Evolutionary conservation across 2,113 vertebrate genomes (phyloP).

Genomic region (Paradoxurus hermaphroditus): DNA sequence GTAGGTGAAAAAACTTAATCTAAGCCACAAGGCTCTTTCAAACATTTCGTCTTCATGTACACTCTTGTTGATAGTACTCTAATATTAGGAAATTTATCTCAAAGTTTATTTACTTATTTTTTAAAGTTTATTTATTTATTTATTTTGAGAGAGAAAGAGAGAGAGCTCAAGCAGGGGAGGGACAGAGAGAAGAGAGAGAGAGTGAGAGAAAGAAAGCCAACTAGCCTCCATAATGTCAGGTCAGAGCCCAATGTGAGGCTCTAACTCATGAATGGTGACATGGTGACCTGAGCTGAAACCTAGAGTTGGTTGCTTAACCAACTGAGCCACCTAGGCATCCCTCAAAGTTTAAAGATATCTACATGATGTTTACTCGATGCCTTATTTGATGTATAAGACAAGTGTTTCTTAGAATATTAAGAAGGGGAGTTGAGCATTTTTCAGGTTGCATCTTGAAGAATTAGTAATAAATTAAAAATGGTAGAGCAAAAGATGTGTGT

Average conservation of each 20-base stretch:
- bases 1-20: not conserved
- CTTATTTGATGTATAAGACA: not conserved
- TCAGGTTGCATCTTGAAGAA: not conserved
- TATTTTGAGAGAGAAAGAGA: no score
- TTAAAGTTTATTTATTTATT: no score
- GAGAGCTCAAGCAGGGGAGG: no score
- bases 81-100: not conserved
- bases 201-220: no score
- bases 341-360: not conserved
- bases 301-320: no score
- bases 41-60: not conserved
- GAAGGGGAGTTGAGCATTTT: not conserved
- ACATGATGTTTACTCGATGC: not conserved
- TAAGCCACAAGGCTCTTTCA: not conserved
- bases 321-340: no score
- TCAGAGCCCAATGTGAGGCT: no score
- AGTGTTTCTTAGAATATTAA: not conserved
- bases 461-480: not conserved
- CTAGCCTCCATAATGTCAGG: no score
- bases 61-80: not conserved
- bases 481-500: not conserved
- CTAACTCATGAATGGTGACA: no score
- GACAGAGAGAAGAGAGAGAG: no score
- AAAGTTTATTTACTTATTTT: not conserved
- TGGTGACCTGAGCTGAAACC: no score